These are phyloP conservation scores for Sardina pilchardus DNA, from an alignment of 2,113 vertebrate genomes.

Conservation along the genomic window DNA sequence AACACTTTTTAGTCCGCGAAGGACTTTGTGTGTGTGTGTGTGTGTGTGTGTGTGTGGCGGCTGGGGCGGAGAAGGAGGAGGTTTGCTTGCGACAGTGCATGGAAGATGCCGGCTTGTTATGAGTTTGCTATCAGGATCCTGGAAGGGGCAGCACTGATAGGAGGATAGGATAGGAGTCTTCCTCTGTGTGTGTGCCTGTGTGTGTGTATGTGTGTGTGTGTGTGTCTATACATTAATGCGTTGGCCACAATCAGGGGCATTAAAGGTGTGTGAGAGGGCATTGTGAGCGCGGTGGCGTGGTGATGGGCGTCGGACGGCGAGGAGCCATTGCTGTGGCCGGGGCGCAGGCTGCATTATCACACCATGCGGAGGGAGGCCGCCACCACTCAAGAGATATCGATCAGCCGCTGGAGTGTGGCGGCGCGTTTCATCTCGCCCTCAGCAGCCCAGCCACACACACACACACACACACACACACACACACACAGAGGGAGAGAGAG, in stretches of 20 bases:
- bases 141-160: conserved; percentile 38
- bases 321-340: neutral
- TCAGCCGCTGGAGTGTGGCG: conserved; percentile 27
- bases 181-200: neutral
- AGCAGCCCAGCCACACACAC: neutral
- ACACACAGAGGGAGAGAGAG: too few relatives aligned
- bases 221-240: conserved; percentile 53
- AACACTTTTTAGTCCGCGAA: conserved; percentile 41
- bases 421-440: neutral
- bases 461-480: neutral
- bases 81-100: conserved; percentile 46
- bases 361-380: conserved; percentile 25
- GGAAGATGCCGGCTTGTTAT: conserved; percentile 49
- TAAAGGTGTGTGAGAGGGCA: neutral
- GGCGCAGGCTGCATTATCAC: conserved; percentile 32
- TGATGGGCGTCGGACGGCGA: conserved; percentile 26
- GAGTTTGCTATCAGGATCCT: conserved; percentile 36
- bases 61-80: conserved; percentile 33
- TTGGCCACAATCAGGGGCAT: neutral
- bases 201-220: conserved; percentile 18
- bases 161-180: neutral
- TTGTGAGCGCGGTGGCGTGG: neutral
- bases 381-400: conserved; percentile 31
- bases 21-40: conserved; percentile 51
- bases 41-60: conserved; percentile 40